Percentiles rank a stretch among this genome's conserved stretches.
Evolutionary conservation across 2,113 vertebrate species (phyloP).

Genomic region (Cyanistes caeruleus): DNA sequence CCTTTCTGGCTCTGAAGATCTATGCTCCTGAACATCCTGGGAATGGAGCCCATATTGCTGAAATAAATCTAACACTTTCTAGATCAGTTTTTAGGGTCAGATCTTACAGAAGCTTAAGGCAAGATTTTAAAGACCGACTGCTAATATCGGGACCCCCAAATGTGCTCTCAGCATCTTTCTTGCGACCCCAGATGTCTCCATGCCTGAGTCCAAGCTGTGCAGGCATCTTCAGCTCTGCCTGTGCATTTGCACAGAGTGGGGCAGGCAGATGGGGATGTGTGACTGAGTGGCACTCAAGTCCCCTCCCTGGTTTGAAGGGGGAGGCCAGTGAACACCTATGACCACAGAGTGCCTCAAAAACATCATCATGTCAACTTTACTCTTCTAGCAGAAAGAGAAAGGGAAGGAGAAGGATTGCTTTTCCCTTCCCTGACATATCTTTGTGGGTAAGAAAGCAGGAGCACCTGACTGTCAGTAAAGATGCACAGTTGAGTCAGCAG

Average conservation of each 20-base stretch:
- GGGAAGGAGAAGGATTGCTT: not conserved
- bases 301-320: not conserved
- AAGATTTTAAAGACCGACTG: not conserved
- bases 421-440: not conserved
- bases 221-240: not conserved
- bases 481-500: not conserved
- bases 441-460: not conserved
- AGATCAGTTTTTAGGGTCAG: slow-evolving; percentile 19
- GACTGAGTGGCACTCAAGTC: not conserved
- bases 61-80: slow-evolving; percentile 10
- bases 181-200: not conserved
- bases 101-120: not conserved
- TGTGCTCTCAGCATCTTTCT: not conserved
- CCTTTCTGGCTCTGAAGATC: slow-evolving; percentile 15
- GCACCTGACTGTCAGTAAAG: not conserved
- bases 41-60: not conserved
- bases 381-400: not conserved
- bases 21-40: not conserved
- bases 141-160: not conserved
- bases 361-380: not conserved
- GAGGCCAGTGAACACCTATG: not conserved
- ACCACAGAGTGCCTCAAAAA: not conserved
- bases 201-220: not conserved
- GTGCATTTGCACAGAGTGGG: not conserved
- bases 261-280: not conserved